Evolutionary conservation across 2,888 invertebrate genomes (phyloP), one percentile per base, ranked within the genome.

Genomic region (Cacoxenus indagator): DNA sequence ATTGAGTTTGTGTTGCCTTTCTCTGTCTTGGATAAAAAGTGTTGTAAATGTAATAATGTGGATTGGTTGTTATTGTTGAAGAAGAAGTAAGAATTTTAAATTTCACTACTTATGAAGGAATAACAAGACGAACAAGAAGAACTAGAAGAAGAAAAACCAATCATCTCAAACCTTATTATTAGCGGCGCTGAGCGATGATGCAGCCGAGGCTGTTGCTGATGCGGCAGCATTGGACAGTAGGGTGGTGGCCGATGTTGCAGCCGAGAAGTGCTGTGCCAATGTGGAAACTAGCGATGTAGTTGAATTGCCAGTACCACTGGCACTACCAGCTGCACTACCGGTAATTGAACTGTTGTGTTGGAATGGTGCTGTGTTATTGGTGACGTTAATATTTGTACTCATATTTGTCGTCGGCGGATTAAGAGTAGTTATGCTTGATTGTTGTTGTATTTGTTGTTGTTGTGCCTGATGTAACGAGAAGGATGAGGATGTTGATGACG

Each of bases 111-210:
- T 43, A n/a, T 5, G n/a, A n/a, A n/a, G n/a, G n/a, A 22, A 17
- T 19, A 26, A 6, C 48, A 48, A 48, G n/a, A 9, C 14, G 26
- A 55, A 26, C 14, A 55, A n/a, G 11, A n/a, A 59, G 5, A 31
- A 19, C 27, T 59, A 27, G 55, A 67, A 65, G 48, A 19, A 51
- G 31, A 62, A 68, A 55, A 67, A 67, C 75, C 65, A 77, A 77
- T 78, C 85, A n/a, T n/a, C n/a, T n/a, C n/a, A 84, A 85, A 85
- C 85, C 85, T 85, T 85, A 76, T 78, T 86, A 77, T 78, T 84
- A 74, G 75, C 73, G 67, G 70, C 48, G 31, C 31, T 31, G 31
- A 31, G 5, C 9, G 1, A 8, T 31, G 31, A 31, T 17, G 48
- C 75, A 55, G 76, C 67, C 57, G 78, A 73, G 66, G 79, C 72